Conservation (phyloP, 2,888 invertebrate genomes). For the Anoplius nigerrimus region DNA sequence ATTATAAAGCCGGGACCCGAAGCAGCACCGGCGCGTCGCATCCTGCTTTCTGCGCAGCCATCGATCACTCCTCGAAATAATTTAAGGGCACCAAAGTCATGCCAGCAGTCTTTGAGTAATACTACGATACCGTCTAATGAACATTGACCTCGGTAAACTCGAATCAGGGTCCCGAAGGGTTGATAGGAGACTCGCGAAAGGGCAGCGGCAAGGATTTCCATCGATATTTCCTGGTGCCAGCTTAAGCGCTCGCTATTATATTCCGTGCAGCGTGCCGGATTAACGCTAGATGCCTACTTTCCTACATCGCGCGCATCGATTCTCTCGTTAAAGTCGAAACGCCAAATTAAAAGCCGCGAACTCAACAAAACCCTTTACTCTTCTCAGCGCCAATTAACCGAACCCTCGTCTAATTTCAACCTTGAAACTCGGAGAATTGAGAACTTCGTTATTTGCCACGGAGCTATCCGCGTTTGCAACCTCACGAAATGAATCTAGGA, state of each 20-base stretch:
- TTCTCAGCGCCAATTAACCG: too few relatives aligned
- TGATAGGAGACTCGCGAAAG: too few relatives aligned
- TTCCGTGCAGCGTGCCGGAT: neutral
- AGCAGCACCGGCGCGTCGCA: neutral
- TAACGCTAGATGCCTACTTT: neutral
- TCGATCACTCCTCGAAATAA: constrained; percentile 25
- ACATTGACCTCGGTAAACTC: constrained; percentile 23
- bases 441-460: too few relatives aligned
- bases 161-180: neutral
- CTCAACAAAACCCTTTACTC: too few relatives aligned
- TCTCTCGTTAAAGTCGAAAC: too few relatives aligned
- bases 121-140: constrained; percentile 6
- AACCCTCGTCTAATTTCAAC: too few relatives aligned
- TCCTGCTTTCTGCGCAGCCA: constrained; percentile 9
- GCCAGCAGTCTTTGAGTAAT: constrained; percentile 5
- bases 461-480: too few relatives aligned
- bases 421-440: too few relatives aligned
- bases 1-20: constrained; percentile 15
- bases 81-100: constrained; percentile 30
- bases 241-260: constrained; percentile 4
- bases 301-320: neutral
- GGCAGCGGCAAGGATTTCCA: too few relatives aligned
- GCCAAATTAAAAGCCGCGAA: too few relatives aligned
- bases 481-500: too few relatives aligned
- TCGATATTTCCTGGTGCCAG: neutral